phyloP scores from a whole-genome alignment of 1,140 invertebrate species.

The Brachionus calyciflorus region DNA sequence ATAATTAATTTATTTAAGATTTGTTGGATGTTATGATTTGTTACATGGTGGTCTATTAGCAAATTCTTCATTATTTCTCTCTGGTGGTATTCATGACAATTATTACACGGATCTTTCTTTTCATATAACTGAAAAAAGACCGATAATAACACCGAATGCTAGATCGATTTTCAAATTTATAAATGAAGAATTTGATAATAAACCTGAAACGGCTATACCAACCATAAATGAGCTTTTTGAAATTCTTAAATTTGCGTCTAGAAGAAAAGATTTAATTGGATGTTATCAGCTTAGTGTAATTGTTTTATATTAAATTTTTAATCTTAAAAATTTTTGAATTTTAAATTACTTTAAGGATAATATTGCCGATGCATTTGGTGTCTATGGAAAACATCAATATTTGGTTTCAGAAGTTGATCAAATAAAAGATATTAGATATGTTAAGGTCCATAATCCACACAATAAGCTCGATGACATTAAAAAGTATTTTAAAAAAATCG shows the following conservation, averaged over 20 bases:
- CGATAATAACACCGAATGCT: background rate
- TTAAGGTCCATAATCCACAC: constrained; percentile 42
- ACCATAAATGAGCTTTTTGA: constrained; percentile 32
- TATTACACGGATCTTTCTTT: constrained; percentile 10
- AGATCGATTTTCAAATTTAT: constrained; percentile 14
- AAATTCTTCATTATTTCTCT: constrained; percentile 30
- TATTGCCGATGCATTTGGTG: background rate
- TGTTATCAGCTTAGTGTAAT: constrained; percentile 8
- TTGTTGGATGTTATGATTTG: constrained; percentile 41
- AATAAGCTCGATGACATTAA: constrained; percentile 32
- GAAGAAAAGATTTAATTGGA: constrained; percentile 28
- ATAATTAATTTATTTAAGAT: constrained; percentile 35
- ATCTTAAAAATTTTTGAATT: background rate
- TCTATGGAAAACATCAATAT: constrained; percentile 29
- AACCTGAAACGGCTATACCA: background rate
- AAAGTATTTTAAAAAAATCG: background rate
- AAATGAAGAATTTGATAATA: constrained; percentile 4
- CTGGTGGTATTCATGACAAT: constrained; percentile 34
- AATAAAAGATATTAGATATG: background rate
- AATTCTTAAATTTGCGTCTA: constrained; percentile 1
- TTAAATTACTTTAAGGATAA: background rate
- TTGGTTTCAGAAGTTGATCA: constrained; percentile 9
- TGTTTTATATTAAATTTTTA: background rate
- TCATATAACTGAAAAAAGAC: background rate
- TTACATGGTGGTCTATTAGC: constrained; percentile 6